phyloP scores from a whole-genome alignment of 23 tunicate species.

The Halocynthia aurantium region DNA sequence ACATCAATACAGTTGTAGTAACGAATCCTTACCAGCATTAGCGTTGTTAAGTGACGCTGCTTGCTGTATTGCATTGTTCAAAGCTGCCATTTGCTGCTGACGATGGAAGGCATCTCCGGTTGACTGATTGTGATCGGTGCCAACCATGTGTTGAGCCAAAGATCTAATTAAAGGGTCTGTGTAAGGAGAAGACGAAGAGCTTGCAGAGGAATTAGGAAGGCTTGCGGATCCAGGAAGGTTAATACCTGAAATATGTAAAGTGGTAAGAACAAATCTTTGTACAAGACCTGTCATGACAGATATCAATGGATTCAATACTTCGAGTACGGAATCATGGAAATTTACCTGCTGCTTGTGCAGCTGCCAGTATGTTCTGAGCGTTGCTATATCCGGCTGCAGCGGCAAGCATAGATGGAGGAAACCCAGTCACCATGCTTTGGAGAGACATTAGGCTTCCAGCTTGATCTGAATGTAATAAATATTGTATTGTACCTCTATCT shows the following conservation, averaged over 20 bases:
- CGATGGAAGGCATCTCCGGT: conserved; percentile 31
- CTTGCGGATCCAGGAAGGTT: conserved; percentile 4
- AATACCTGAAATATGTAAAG: background rate
- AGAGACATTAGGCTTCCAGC: conserved; percentile 45
- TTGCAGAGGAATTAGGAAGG: conserved; percentile 1
- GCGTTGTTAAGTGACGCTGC: conserved; percentile 30
- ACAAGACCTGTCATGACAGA: background rate
- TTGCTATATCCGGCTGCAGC: conserved; percentile 39
- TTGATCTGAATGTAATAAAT: conserved; percentile 13
- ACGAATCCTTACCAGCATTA: conserved; percentile 18
- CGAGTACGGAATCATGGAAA: background rate
- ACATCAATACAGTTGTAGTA: background rate
- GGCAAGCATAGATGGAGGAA: conserved; percentile 35
- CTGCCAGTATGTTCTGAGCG: conserved; percentile 58
- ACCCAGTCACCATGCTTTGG: conserved; percentile 54
- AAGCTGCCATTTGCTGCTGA: conserved; percentile 34
- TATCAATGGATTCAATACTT: background rate
- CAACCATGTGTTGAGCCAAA: conserved; percentile 15
- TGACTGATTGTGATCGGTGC: background rate
- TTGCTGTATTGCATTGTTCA: conserved; percentile 58
- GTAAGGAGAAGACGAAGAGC: background rate
- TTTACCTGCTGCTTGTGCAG: conserved; percentile 80
- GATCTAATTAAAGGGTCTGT: conserved; percentile 6
- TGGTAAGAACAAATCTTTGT: background rate
- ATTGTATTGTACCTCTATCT: background rate